These are phyloP conservation scores for Gisinianus flammeolus DNA, from an alignment of 2,888 invertebrate genomes.

Conservation along the genomic window DNA sequence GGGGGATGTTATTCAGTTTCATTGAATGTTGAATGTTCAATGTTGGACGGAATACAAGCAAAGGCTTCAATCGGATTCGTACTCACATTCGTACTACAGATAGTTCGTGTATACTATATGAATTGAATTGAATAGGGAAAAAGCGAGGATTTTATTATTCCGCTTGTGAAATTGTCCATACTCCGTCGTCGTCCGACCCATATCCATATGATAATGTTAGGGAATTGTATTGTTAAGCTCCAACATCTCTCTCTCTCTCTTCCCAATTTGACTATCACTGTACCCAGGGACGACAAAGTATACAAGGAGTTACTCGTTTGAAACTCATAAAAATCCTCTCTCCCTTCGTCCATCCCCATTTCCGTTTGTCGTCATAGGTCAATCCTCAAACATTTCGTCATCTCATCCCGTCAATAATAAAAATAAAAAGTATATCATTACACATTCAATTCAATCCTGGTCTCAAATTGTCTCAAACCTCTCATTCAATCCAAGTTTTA, in stretches of 20 bases:
- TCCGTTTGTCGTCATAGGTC: conserved; percentile 3
- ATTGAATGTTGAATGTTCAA: too few relatives aligned
- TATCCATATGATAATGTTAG: not conserved
- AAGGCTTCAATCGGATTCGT: not conserved
- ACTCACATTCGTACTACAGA: not conserved
- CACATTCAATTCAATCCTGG: not conserved
- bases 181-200: not conserved
- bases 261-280: conserved; percentile 1
- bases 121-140: not conserved
- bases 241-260: not conserved
- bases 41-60: not conserved
- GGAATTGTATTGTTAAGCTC: not conserved
- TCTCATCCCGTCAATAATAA: not conserved
- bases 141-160: not conserved
- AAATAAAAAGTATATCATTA: too few relatives aligned
- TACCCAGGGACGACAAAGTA: not conserved
- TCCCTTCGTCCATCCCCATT: conserved; percentile 7
- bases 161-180: conserved; percentile 8
- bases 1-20: too few relatives aligned
- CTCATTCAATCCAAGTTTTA: too few relatives aligned
- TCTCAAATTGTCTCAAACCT: too few relatives aligned
- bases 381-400: not conserved
- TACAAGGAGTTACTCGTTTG: conserved; percentile 12
- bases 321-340: conserved; percentile 11
- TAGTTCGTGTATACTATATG: not conserved